Evolutionary conservation across 2,888 invertebrate species (phyloP), one percentile per base, ranked within the genome.

Genomic region (Netelia melanura): DNA sequence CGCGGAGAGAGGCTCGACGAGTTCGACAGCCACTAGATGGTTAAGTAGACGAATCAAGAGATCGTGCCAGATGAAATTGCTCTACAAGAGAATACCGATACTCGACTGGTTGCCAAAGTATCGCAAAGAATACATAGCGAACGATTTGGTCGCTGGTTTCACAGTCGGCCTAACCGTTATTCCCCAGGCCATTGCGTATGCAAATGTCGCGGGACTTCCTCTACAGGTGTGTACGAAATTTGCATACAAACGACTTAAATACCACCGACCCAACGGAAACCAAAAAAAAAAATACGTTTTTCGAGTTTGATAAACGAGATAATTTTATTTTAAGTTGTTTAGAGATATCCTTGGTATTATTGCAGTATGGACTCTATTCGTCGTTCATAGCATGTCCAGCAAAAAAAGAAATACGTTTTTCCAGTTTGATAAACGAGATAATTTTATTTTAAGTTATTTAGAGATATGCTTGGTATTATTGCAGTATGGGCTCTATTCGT

Each of bases 81-180:
- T 97, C 30, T 94, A 95, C 88, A 95, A 96, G 83, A 93, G 96
- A 80, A 91, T 97, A 88, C 97, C 97, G 65, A 96, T 97, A 86
- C 91, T 96, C 61, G 92, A 94, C 81, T 97, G 97, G 97, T 93
- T 97, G 87, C 97, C 96, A 10, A 94, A 95, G 75, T 97, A 97
- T 94, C 95, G 95, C 65, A 92, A 95, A 54, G 94, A 95, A 67
- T 96, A 95, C 88, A 95, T 97, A 9, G 95, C 97, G 43, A 96
- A 96, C 25, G 98, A 98, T 93, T 91, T 97, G 72, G 96, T 98
- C 61, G 98, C 98, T 61, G 98, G 98, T 90, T 91, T 96, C 71
- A 96, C 97, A 0, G 96, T 96, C 3, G 96, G 96, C 0, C 94
- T 97, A 68, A 97, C 96, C 0, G 96, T 97, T 54, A 96, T 97